A percentile compares a stretch with the other conserved stretches of the same genome.
Conservation (phyloP, 2,888 invertebrate genomes). For the Drosophila bunnanda region DNA sequence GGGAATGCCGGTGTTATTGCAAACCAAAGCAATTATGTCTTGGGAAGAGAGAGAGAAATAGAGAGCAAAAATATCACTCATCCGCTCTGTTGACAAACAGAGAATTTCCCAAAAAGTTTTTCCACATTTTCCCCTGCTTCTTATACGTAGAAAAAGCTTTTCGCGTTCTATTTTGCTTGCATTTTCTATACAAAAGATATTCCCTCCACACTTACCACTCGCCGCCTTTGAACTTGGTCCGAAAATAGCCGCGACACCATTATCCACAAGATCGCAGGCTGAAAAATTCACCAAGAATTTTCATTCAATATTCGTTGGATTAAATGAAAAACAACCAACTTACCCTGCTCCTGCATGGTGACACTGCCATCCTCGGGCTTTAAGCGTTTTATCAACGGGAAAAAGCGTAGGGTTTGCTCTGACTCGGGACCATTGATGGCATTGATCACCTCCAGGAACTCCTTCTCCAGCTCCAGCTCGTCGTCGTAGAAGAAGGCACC, state of each 20-base stretch:
- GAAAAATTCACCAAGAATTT: conserved; percentile 56
- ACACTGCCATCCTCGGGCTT: conserved; percentile 74
- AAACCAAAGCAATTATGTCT: conserved; percentile 86
- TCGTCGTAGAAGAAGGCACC: conserved; percentile 86
- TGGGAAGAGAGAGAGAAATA: not conserved
- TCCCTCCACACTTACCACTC: conserved; percentile 71
- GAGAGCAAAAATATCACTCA: conserved; percentile 5
- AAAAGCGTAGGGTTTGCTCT: conserved; percentile 77
- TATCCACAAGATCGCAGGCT: conserved; percentile 88
- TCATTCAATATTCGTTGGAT: not conserved
- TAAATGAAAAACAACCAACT: not conserved
- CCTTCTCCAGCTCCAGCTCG: conserved; percentile 86
- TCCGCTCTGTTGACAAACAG: conserved; percentile 60
- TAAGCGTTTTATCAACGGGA: conserved; percentile 76
- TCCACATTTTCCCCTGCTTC: conserved; percentile 18
- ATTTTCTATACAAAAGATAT: conserved; percentile 59
- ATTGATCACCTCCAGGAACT: conserved; percentile 86
- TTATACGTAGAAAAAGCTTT: conserved; percentile 10
- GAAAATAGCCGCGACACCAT: conserved; percentile 90
- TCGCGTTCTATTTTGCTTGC: conserved; percentile 59
- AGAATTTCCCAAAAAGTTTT: not conserved
- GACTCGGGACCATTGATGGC: conserved; percentile 80
- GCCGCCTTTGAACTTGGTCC: conserved; percentile 86
- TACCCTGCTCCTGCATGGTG: conserved; percentile 80
- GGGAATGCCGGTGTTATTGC: conserved; percentile 88